Base-by-base conservation (phyloP, 2,797 vertebrate species). In the Notolabrus celidotus region DNA sequence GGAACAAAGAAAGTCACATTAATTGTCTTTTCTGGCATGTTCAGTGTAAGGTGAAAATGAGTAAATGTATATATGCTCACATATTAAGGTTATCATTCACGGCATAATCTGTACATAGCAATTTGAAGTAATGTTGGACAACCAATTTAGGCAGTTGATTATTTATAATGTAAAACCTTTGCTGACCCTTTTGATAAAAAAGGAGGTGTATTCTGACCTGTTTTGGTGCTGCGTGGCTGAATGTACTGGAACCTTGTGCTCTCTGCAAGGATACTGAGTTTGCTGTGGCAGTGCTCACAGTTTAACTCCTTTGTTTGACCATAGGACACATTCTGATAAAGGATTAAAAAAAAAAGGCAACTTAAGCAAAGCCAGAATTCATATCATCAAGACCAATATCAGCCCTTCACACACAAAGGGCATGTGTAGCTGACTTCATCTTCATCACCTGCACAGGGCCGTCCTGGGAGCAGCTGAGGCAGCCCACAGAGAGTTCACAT, bases 381-480 rank as follows among this genome's bases (percentile, higher is more conserved):
- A 29, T 17, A 10, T 47, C 10, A 50, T 61, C 0, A 7, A 5
- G 10, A 50, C 19, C 19, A 23, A 16, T 29, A 56, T 56, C 12
- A 31, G 5, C 17, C 52, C 41, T 25, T n/a, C 56, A 78, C 10
- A n/a, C 10, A 22, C 2, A 27, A 20, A 36, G 45, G 2, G 7
- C 9, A 15, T 22, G 7, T 34, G 3, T 10, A 19, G 12, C 29
- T 23, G 16, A 61, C 7, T 45, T 66, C 0, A 2, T 42, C 7
- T 49, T 63, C 0, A 1, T 42, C 66, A 96, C 95, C 92, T 94
- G 85, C 56, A 93, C 2, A 4, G 74, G 79, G 38, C 82, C 63
- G 16, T 95, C 94, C 60, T 94, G 82, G 58, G 94, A 94, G 86
- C 95, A 96, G 84, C 74, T 88, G 12, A 96, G 90, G 78, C 95